Evolutionary conservation across 2,888 invertebrate species (phyloP), one percentile per base, ranked within the genome.

Genomic region (Chaetogeoica ovagalla): DNA sequence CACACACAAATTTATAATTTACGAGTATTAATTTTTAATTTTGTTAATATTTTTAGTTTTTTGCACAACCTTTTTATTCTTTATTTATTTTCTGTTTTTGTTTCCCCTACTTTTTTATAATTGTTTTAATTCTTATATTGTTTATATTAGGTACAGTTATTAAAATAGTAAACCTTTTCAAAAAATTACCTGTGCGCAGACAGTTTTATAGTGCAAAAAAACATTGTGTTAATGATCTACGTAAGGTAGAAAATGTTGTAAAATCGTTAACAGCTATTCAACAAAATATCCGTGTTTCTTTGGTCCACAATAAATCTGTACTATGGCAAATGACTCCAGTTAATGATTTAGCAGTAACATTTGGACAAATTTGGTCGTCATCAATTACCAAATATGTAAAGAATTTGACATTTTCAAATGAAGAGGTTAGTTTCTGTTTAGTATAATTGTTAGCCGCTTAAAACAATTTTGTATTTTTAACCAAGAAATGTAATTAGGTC

Each of bases 171-270:
- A 85, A 88, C 82, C 84, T 91, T 65, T 91, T 91, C 84, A 87
- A 87, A 83, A 87, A 88, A 82, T 83, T 90, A 30, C 90, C 90
- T 21, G 90, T 91, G 0, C 85, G 91, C 21, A 87, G 87, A 82
- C 89, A 90, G 84, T 87, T 86, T 82, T 86, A 89, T 76, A 87
- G 85, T 75, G 86, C 86, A 39, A 84, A 85, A 1, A 88, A 87
- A 81, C 86, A 86, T 82, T 85, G 87, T 52, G 87, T 85, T 82
- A 88, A 89, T 74, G 89, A 89, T 82, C 83, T 90, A 43, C 89
- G 88, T 84, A 86, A 85, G 77, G 85, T 89, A 11, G 90, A 90
- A 85, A 86, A 85, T 30, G 83, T 89, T 5, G 84, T 90, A 17
- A 87, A 88, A 84, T 85, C 86, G 4, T 88, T 87, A 83, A 87